Evolutionary conservation across 1,140 invertebrate genomes (phyloP), one percentile per base, ranked within the genome.

Genomic region (Pseudoatta argentina): DNA sequence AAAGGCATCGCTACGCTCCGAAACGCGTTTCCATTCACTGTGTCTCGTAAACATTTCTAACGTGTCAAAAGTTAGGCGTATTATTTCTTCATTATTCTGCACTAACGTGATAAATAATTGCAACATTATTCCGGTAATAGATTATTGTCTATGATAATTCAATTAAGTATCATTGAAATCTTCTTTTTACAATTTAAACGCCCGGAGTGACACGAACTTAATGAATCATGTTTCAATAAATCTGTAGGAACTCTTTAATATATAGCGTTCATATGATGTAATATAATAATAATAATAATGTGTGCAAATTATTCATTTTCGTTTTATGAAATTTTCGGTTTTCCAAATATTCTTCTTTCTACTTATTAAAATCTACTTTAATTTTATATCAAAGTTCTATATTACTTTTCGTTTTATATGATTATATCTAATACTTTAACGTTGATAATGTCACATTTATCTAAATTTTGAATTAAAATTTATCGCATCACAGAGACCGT

Each of bases 1-100:
- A 73, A 83, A 83, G 69, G 55, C 79, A 39, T 73, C 55, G 53
- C 79, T 5, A 21, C 39, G 39, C 21, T 59, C 39, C 79, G 79
- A 82, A 82, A 82, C n/a, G 24, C 53, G 24, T 73, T 82, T 82
- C 67, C 39, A 73, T 73, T 82, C 67, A 73, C 12, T 12, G 39
- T 10, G 48, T 72, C 59, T 51, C 78, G 78, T 59, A 59, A 73
- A 73, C 69, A 67, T 30, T 48, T 82, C 53, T 75, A 61, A 83
- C 14, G 67, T 51, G 69, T 83, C 57, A n/a, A 48, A 61, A 72
- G 67, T 48, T 73, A n/a, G 48, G 3, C 53, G 24, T 6, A 39
- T 39, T 63, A 51, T 82, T 72, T 72, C 67, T 59, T 82, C 78
- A 44, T 57, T 44, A 27, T 72, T 71, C 18, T 3, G 8, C 10